These are phyloP conservation scores for Trichonephila inaurata DNA, from an alignment of 1,140 invertebrate species.

Conservation along the genomic window DNA sequence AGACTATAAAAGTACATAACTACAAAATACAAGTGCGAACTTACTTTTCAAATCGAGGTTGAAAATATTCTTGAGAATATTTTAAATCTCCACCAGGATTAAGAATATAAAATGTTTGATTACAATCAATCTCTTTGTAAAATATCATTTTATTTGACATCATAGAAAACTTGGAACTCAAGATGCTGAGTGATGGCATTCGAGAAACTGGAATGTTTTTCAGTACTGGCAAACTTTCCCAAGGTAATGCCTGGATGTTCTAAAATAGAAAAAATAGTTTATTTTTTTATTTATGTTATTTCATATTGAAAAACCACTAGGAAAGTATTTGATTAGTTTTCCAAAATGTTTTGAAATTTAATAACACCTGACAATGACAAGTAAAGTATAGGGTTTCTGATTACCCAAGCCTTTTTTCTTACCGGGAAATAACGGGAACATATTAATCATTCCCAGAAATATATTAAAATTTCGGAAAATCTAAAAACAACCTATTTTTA, in stretches of 20 bases:
- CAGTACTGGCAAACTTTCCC: constrained; percentile 87
- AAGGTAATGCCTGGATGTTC: constrained; percentile 87
- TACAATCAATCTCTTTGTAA: constrained; percentile 77
- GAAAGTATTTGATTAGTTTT: too few species aligned
- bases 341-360: too few species aligned
- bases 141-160: not conserved
- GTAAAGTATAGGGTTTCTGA: too few species aligned
- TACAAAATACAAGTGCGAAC: constrained; percentile 23
- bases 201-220: constrained; percentile 85
- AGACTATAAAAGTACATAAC: not conserved
- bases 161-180: constrained; percentile 84
- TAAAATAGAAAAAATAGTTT: constrained; percentile 80
- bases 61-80: constrained; percentile 86
- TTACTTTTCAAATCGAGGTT: constrained; percentile 79
- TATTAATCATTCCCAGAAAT: too few species aligned
- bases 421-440: too few species aligned
- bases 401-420: too few species aligned
- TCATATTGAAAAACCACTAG: too few species aligned
- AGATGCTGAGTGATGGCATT: constrained; percentile 87
- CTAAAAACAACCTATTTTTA: too few species aligned
- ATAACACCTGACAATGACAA: too few species aligned
- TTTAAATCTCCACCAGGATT: constrained; percentile 87
- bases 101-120: constrained; percentile 84
- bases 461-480: too few species aligned
- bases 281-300: too few species aligned